Conservation (phyloP, 2,113 vertebrate genomes). For the Pachyramphus minor region DNA sequence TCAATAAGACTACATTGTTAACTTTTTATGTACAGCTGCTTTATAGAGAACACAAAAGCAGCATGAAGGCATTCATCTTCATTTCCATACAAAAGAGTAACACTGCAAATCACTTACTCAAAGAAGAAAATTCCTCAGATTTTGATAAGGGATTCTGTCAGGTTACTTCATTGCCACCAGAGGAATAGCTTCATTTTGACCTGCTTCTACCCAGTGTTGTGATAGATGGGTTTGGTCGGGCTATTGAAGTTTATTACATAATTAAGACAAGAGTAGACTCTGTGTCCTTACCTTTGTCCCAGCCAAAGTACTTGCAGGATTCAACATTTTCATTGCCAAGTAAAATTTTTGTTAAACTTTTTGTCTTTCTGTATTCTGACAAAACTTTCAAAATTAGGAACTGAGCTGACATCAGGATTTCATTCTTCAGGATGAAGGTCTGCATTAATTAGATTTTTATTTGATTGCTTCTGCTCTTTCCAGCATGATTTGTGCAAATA, state of each 20-base stretch:
- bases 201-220: neutral
- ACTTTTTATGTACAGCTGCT: neutral
- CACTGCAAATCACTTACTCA: neutral
- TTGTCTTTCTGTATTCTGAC: neutral
- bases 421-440: neutral
- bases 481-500: neutral
- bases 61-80: neutral
- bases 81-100: accelerated
- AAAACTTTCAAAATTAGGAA: neutral
- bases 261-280: neutral
- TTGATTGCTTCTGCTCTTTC: neutral
- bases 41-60: neutral
- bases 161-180: neutral
- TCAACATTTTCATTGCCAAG: neutral
- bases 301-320: neutral
- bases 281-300: neutral
- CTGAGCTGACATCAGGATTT: neutral
- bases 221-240: neutral
- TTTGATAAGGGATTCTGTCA: neutral
- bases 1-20: neutral
- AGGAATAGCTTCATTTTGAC: neutral
- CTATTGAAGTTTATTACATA: neutral
- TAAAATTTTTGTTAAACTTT: neutral
- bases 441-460: neutral
- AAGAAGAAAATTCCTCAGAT: neutral